These are phyloP conservation scores for Manis javanica DNA, from an alignment of 2,797 vertebrate genomes.

Conservation along the genomic window DNA sequence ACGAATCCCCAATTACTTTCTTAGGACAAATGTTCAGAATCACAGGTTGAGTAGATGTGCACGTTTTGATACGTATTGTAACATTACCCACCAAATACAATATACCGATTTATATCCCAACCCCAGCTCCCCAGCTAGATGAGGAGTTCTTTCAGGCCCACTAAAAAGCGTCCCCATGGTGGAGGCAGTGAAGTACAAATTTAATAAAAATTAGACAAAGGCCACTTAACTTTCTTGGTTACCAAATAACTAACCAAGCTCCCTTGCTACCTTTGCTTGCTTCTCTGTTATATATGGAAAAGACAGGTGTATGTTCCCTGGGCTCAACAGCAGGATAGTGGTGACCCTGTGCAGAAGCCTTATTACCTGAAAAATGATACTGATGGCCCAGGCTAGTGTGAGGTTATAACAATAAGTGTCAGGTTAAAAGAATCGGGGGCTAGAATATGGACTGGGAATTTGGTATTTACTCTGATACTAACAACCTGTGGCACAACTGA, in stretches of 20 bases:
- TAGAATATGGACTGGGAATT: neutral
- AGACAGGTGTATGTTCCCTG: neutral
- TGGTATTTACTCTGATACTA: neutral
- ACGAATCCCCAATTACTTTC: neutral
- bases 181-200: neutral
- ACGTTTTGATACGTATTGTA: neutral
- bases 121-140: neutral
- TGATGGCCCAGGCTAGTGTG: neutral
- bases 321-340: neutral
- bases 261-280: neutral
- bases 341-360: neutral
- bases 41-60: neutral
- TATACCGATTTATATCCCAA: neutral
- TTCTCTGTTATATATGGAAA: neutral
- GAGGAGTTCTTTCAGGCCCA: neutral
- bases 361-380: neutral
- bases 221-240: neutral
- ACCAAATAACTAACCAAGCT: neutral
- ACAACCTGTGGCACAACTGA: neutral
- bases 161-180: neutral
- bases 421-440: neutral
- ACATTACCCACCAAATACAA: neutral
- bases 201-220: neutral
- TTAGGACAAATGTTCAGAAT: constrained; percentile 49
- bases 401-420: neutral